Evolutionary conservation across 2,113 vertebrate species (phyloP).

Genomic region (Leucoraja erinaceus): DNA sequence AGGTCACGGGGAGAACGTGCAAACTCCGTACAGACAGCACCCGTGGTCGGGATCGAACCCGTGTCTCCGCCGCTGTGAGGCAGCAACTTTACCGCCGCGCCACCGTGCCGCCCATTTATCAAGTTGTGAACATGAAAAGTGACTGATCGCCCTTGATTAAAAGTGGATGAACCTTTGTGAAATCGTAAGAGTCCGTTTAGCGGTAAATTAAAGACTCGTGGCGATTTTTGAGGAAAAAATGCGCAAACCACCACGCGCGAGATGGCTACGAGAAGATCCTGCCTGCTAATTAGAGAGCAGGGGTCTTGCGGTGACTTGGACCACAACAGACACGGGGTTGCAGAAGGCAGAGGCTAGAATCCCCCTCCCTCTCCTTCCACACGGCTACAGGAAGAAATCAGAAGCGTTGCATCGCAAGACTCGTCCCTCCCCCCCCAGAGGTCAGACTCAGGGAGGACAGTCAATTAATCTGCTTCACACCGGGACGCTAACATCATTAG

Average conservation of each 20-base stretch:
- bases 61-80: no score
- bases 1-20: no score
- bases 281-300: neutral
- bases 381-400: neutral
- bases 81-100: no score
- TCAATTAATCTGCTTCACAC: conserved; percentile 25
- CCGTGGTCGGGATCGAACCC: no score
- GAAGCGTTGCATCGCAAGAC: neutral
- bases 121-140: no score
- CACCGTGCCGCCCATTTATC: no score
- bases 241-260: neutral
- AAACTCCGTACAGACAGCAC: no score
- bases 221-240: neutral
- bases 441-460: neutral
- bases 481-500: conserved; percentile 4
- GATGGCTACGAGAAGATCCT: neutral
- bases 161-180: neutral
- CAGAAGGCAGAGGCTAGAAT: neutral
- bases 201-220: neutral
- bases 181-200: neutral
- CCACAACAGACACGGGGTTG: neutral
- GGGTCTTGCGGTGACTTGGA: neutral
- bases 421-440: neutral
- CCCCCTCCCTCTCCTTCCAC: neutral
- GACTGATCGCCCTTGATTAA: neutral